These are phyloP conservation scores for Pseudopleuronectes americanus DNA, from an alignment of 2,797 vertebrate genomes.

Conservation along the genomic window DNA sequence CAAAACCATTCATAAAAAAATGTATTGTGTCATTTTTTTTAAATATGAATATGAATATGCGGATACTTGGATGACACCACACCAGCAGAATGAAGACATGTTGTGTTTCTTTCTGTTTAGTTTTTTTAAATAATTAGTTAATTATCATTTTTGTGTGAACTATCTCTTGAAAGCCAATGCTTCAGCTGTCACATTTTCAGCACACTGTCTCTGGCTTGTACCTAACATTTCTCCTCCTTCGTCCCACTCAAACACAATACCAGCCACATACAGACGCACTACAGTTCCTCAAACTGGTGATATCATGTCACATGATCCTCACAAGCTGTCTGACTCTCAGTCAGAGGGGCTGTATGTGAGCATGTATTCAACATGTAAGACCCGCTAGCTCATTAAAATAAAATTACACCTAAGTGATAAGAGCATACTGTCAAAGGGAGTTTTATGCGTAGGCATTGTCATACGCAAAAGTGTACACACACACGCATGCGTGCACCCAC, in stretches of 20 bases:
- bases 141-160: too few species aligned
- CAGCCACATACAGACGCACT: constrained; percentile 17
- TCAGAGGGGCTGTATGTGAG: neutral
- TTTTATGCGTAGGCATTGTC: constrained; percentile 10
- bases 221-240: neutral
- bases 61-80: too few species aligned
- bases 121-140: too few species aligned
- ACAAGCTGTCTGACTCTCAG: constrained; percentile 28
- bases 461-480: neutral
- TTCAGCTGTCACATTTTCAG: too few species aligned
- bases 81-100: too few species aligned
- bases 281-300: constrained; percentile 43
- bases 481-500: neutral
- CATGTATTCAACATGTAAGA: neutral
- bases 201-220: too few species aligned
- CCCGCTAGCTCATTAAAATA: neutral
- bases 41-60: too few species aligned
- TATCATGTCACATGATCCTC: constrained; percentile 66
- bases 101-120: too few species aligned
- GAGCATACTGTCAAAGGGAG: constrained; percentile 10
- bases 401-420: constrained; percentile 1
- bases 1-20: too few species aligned
- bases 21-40: too few species aligned
- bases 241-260: constrained; percentile 12
- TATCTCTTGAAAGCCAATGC: too few species aligned